Evolutionary conservation across 2,888 invertebrate species (phyloP).

Genomic region (Athetis lepigone): DNA sequence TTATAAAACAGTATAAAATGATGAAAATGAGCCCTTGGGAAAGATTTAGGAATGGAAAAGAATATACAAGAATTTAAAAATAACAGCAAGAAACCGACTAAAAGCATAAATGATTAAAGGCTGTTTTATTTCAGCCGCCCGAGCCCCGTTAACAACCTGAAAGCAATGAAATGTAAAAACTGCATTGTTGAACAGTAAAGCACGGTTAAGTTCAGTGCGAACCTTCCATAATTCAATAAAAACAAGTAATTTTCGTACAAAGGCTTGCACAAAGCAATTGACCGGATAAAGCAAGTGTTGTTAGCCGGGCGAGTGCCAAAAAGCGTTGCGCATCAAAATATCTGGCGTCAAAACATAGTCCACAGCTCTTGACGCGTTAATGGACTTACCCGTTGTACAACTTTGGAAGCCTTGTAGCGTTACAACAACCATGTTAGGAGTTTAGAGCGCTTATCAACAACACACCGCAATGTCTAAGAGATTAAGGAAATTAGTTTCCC

Average conservation of each 20-base stretch:
- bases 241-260: slow-evolving; percentile 69
- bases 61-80: too few relatives aligned
- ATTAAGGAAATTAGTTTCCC: slow-evolving; percentile 63
- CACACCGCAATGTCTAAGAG: slow-evolving; percentile 57
- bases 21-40: not conserved
- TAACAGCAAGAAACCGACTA: slow-evolving; percentile 22
- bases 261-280: slow-evolving; percentile 77
- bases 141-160: slow-evolving; percentile 44
- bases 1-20: slow-evolving; percentile 11
- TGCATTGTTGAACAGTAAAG: slow-evolving; percentile 58
- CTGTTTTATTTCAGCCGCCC: slow-evolving; percentile 36
- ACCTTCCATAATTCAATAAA: slow-evolving; percentile 70
- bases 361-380: slow-evolving; percentile 77
- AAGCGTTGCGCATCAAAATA: slow-evolving; percentile 76
- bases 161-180: slow-evolving; percentile 58
- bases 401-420: slow-evolving; percentile 72
- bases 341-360: slow-evolving; percentile 76
- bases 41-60: too few relatives aligned
- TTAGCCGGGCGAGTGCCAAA: slow-evolving; percentile 60
- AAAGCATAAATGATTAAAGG: slow-evolving; percentile 41
- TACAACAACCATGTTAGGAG: slow-evolving; percentile 69
- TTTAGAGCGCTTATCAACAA: slow-evolving; percentile 66
- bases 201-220: slow-evolving; percentile 54
- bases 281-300: slow-evolving; percentile 75
- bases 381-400: slow-evolving; percentile 80